Evolutionary conservation across 2,888 invertebrate genomes (phyloP).

Genomic region (Aspidiotus rigidus): DNA sequence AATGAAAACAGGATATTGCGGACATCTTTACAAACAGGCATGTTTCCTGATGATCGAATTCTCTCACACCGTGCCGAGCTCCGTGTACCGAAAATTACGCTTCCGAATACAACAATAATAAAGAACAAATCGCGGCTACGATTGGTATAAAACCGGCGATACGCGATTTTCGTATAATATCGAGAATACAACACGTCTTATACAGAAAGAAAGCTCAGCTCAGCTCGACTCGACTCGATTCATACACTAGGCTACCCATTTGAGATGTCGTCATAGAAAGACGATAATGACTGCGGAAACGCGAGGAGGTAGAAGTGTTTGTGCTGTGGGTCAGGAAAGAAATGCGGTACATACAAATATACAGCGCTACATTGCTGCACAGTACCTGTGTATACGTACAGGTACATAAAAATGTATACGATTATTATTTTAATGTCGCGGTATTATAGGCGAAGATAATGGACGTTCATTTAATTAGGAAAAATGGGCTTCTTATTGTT

Average conservation of each 20-base stretch:
- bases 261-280: neutral
- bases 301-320: no score
- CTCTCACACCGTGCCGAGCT: constrained; percentile 12
- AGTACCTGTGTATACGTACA: no score
- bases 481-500: constrained; percentile 25
- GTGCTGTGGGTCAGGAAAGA: no score
- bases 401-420: no score
- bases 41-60: constrained; percentile 22
- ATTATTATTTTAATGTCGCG: neutral
- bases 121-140: neutral
- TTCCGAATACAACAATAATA: constrained; percentile 3
- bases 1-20: constrained; percentile 19
- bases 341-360: no score
- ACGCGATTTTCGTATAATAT: constrained; percentile 21
- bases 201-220: neutral
- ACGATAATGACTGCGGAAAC: neutral
- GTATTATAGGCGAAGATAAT: constrained; percentile 3
- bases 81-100: constrained; percentile 8
- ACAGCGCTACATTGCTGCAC: no score
- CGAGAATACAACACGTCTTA: no score
- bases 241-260: neutral
- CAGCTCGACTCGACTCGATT: neutral
- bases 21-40: constrained; percentile 27
- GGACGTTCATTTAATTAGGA: constrained; percentile 20
- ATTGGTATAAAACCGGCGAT: constrained; percentile 20